A percentile compares a stretch with the other conserved stretches of the same genome.
Conservation (phyloP, 2,797 vertebrate genomes). For the Choloepus didactylus region DNA sequence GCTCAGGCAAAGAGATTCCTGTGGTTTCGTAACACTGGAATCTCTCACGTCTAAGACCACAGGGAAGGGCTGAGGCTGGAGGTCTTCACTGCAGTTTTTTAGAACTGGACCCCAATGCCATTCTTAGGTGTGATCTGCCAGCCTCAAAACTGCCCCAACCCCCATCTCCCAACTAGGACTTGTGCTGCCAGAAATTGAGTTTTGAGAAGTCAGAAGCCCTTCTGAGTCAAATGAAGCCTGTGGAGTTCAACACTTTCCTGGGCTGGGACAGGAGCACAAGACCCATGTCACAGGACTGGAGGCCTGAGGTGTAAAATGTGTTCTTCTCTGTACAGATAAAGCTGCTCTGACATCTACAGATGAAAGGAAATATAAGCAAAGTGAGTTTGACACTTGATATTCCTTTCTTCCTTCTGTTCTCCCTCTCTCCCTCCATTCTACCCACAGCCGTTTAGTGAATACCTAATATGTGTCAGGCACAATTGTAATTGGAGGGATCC, state of each 20-base stretch:
- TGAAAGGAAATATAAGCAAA: not conserved
- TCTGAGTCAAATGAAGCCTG: not conserved
- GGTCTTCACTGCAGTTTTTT: not conserved
- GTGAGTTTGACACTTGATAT: not conserved
- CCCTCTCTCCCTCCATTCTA: not conserved
- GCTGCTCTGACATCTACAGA: not conserved
- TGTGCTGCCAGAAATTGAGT: not conserved
- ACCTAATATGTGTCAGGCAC: not conserved
- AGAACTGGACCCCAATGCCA: not conserved
- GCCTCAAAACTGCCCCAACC: not conserved
- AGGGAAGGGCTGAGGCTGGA: not conserved
- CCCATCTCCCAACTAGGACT: rapidly evolving
- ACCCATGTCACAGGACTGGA: not conserved
- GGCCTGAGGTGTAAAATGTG: not conserved
- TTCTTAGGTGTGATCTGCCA: not conserved
- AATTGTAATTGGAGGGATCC: not conserved
- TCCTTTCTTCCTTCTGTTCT: not conserved
- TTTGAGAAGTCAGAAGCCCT: not conserved
- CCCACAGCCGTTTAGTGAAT: not conserved
- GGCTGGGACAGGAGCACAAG: not conserved
- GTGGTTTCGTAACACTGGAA: constrained; percentile 34
- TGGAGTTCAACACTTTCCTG: no score
- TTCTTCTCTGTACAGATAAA: not conserved
- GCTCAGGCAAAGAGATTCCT: constrained; percentile 60
- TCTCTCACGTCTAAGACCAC: not conserved